Evolutionary conservation across 2,113 vertebrate species (phyloP).

Genomic region (Rhizomys pruinosus): DNA sequence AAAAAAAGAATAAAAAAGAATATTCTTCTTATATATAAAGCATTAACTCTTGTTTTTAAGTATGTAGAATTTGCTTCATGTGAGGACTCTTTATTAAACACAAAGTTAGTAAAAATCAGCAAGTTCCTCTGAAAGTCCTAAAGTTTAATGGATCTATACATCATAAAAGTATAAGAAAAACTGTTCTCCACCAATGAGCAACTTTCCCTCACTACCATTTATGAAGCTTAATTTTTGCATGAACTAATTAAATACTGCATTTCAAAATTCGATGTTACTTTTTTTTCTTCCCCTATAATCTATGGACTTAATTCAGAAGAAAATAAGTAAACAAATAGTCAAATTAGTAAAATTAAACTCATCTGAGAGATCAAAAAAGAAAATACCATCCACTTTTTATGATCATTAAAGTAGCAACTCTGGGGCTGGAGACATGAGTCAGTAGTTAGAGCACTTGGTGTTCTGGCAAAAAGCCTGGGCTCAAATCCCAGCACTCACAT

Average conservation of each 20-base stretch:
- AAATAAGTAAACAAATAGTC: not conserved
- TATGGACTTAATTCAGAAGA: not conserved
- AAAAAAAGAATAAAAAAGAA: too few species aligned
- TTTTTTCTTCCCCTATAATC: not conserved
- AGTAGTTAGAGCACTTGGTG: too few species aligned
- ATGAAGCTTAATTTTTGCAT: slow-evolving; percentile 3
- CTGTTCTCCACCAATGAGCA: not conserved
- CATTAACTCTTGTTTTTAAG: too few species aligned
- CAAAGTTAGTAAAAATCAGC: slow-evolving; percentile 44
- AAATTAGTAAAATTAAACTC: not conserved
- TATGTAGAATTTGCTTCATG: not conserved
- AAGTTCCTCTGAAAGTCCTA: slow-evolving; percentile 35
- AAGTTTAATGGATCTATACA: not conserved
- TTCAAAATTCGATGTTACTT: slow-evolving; percentile 31
- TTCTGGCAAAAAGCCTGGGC: too few species aligned
- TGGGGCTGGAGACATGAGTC: too few species aligned
- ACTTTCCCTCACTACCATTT: slow-evolving; percentile 30
- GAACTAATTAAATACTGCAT: slow-evolving; percentile 28
- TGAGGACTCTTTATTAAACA: not conserved
- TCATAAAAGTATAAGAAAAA: not conserved
- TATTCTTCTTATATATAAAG: too few species aligned
- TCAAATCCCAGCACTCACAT: too few species aligned
- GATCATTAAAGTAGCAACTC: not conserved
- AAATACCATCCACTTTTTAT: not conserved
- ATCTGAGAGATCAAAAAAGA: not conserved